A percentile compares a stretch with the other conserved stretches of the same genome.
Evolutionary conservation across 2,113 vertebrate species (phyloP).

Genomic region (Phocoena phocoena): DNA sequence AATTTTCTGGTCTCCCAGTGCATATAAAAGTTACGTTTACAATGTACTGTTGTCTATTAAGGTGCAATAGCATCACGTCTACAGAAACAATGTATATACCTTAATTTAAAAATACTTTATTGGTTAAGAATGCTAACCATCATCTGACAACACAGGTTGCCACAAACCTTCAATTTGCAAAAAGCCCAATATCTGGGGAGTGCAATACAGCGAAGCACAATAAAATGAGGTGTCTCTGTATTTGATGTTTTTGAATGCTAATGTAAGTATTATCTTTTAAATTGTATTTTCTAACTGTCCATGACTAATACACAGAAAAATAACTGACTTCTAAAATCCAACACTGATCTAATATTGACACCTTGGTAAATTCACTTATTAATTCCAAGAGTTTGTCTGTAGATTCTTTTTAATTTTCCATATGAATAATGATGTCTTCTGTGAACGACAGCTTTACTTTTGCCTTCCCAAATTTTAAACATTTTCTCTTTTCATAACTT

Average conservation of each 20-base stretch:
- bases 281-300: not conserved
- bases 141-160: not conserved
- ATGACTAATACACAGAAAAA: not conserved
- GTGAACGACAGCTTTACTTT: not conserved
- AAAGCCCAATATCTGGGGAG: not conserved
- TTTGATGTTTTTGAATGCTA: not conserved
- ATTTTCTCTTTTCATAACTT: not conserved
- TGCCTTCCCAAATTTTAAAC: not conserved
- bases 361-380: not conserved
- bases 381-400: not conserved
- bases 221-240: not conserved
- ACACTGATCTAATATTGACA: not conserved
- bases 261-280: not conserved
- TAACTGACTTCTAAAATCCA: not conserved
- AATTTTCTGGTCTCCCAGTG: not conserved
- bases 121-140: not conserved
- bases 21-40: not conserved
- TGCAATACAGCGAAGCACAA: not conserved
- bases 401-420: not conserved
- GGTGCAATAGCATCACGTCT: not conserved
- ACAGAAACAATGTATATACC: not conserved
- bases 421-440: not conserved
- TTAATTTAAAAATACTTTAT: not conserved
- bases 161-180: not conserved
- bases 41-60: not conserved